These are phyloP conservation scores for Pogonomyrmex barbatus DNA, from an alignment of 1,140 invertebrate genomes.

Conservation along the genomic window DNA sequence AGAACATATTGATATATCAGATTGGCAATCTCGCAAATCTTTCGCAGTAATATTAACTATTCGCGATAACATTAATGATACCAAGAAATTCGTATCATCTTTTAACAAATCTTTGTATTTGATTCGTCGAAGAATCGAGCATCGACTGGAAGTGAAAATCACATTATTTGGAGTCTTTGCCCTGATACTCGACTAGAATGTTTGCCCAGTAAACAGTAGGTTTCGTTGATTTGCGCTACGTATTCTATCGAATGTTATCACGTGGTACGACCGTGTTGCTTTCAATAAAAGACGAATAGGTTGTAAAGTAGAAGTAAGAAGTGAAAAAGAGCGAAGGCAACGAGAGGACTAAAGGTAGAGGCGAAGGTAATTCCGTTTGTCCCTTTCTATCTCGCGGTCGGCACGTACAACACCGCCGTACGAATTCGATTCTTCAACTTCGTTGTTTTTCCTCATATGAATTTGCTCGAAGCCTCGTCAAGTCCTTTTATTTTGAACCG, in stretches of 20 bases:
- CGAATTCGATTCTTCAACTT: slow-evolving; percentile 22
- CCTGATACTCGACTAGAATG: background rate
- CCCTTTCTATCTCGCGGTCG: slow-evolving; percentile 17
- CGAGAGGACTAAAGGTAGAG: slow-evolving; percentile 23
- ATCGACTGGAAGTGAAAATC: background rate
- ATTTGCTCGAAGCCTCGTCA: slow-evolving; percentile 71
- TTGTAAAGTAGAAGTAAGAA: slow-evolving; percentile 8
- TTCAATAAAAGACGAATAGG: slow-evolving; percentile 33
- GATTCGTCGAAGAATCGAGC: background rate
- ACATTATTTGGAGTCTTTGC: background rate
- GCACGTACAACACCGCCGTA: slow-evolving; percentile 22
- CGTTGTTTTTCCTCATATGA: slow-evolving; percentile 34
- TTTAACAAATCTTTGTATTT: background rate
- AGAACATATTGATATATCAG: background rate
- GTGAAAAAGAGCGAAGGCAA: slow-evolving; percentile 3
- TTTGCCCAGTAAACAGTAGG: slow-evolving; percentile 38
- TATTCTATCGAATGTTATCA: slow-evolving; percentile 22
- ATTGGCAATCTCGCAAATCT: background rate
- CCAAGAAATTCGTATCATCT: background rate
- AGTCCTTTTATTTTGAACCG: slow-evolving; percentile 63
- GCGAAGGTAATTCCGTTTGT: slow-evolving; percentile 40
- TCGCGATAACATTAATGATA: background rate
- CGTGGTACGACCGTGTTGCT: slow-evolving; percentile 1
- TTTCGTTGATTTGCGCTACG: slow-evolving; percentile 27
- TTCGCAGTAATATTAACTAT: background rate